These are phyloP conservation scores for Cyprinodon variegatus DNA, from an alignment of 2,113 vertebrate species.

Conservation along the genomic window DNA sequence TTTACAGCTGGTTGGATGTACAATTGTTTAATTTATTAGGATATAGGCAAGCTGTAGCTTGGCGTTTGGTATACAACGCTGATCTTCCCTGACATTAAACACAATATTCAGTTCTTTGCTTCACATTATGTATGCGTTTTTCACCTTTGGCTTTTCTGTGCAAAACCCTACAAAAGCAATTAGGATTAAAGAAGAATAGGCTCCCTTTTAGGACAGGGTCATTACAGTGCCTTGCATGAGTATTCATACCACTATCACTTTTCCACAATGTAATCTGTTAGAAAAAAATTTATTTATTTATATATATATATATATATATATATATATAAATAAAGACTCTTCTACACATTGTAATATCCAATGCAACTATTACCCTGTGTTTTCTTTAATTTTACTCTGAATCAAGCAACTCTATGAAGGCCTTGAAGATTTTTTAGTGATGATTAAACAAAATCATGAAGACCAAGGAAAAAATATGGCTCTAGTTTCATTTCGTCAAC, in stretches of 20 bases:
- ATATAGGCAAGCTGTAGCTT: background rate
- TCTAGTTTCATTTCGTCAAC: background rate
- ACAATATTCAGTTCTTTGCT: constrained; percentile 34
- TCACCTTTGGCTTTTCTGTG: constrained; percentile 59
- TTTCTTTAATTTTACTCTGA: background rate
- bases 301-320: no score
- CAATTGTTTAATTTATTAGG: constrained; percentile 31
- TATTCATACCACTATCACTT: background rate
- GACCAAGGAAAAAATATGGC: background rate
- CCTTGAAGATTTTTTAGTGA: background rate
- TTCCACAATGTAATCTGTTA: background rate
- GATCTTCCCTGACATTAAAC: constrained; percentile 8
- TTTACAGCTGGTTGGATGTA: constrained; percentile 6
- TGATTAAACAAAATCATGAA: background rate
- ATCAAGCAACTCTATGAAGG: background rate
- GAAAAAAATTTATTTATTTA: no score
- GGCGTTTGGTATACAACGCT: background rate
- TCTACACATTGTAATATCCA: background rate
- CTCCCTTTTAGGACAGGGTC: background rate
- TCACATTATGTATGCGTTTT: background rate
- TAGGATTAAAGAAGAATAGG: constrained; percentile 23
- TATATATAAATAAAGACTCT: no score
- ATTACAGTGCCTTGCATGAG: background rate
- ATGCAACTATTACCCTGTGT: background rate
- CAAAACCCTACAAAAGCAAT: constrained; percentile 47